A percentile compares a stretch with the other conserved stretches of the same genome.
Conservation (phyloP, 2,888 invertebrate species). For the Xylota sylvarum region DNA sequence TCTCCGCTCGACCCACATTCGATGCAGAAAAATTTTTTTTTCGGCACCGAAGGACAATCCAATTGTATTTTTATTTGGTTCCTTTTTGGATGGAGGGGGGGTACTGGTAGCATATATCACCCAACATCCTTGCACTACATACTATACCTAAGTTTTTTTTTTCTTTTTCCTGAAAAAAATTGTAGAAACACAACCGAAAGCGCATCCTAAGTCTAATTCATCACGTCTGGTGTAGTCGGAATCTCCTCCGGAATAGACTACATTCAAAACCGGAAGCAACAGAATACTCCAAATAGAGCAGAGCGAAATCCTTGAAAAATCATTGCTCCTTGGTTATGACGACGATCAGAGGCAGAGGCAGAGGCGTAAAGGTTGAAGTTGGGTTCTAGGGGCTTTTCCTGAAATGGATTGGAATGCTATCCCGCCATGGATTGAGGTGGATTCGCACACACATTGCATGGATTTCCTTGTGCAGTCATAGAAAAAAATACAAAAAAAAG, state of each 20-base stretch:
- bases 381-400: constrained; percentile 15
- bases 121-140: constrained; percentile 43
- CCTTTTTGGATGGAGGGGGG: background rate
- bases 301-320: constrained; percentile 61
- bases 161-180: constrained; percentile 8
- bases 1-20: constrained; percentile 64
- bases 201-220: constrained; percentile 74
- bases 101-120: constrained; percentile 48
- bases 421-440: constrained; percentile 58
- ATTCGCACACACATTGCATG: constrained; percentile 65
- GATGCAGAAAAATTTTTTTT: constrained; percentile 61
- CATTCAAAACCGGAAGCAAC: constrained; percentile 68
- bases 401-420: constrained; percentile 73
- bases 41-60: constrained; percentile 69
- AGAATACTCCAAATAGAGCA: constrained; percentile 48
- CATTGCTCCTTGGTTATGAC: constrained; percentile 68
- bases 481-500: background rate
- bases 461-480: constrained; percentile 54
- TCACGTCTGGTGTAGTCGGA: constrained; percentile 69
- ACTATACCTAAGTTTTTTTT: constrained; percentile 10
- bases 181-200: constrained; percentile 33
- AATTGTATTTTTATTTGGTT: constrained; percentile 58
- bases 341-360: background rate
- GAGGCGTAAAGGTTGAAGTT: background rate
- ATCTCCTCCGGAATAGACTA: constrained; percentile 68